Base-by-base conservation (phyloP, 2,797 vertebrate genomes). In the Platalea minor region DNA sequence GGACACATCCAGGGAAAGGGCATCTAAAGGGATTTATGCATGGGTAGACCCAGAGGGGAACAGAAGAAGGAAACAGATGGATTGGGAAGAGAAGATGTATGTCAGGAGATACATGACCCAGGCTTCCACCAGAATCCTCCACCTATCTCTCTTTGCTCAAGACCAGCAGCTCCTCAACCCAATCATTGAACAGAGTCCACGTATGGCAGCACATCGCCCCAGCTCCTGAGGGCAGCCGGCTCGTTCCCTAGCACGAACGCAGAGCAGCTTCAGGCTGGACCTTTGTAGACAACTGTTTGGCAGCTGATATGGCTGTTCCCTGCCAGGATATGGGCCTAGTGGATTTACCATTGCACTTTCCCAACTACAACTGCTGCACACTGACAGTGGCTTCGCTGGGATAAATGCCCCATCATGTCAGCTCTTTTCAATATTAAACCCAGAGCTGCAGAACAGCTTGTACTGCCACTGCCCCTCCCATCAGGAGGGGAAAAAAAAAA, bases 361-460 rank as follows among this genome's bases (percentile, higher is more conserved):
- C 33, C 61, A 81, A 31, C 33, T 64, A 43, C 65, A 82, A 2
- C 46, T 35, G 31, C 61, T 53, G 46, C 37, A 20, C 1, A 1
- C n/a, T 33, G 45, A 56, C 50, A 74, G 33, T 5, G 14, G 33
- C 45, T 48, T 78, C 10, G 20, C 31, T 69, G 46, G n/a, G 69
- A 79, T 46, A 76, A 83, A 25, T 41, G 23, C 51, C 51, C 51
- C 1, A 0, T 43, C 25, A 48, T 0, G 0, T 9, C 0, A 2
- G 23, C 21, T 63, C 19, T 65, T 80, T 54, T 39, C 33, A 51
- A 3, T 26, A 53, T 21, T 83, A 85, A 95, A 53, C 8, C 26
- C 57, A 84, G 59, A 68, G 68, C 8, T 64, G 56, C 64, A 50
- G 51, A 89, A 91, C 46, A 90, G 59, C 88, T 84, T 82, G 74